Evolutionary conservation across 2,888 invertebrate genomes (phyloP).

Genomic region (Pandemis corylana): DNA sequence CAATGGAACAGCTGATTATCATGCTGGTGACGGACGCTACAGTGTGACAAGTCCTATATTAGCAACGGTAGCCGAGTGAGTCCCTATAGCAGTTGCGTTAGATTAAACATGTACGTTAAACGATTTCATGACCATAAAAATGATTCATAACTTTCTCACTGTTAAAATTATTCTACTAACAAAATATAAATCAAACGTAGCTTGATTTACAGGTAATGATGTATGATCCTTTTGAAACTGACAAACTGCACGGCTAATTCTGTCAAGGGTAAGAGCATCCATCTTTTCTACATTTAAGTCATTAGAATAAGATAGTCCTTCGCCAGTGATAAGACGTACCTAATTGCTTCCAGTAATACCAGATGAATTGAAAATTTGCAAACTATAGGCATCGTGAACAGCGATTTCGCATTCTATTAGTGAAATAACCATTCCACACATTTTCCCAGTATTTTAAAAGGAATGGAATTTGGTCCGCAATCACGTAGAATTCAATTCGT

Average conservation of each 20-base stretch:
- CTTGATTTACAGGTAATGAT: neutral
- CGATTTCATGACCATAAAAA: too few species aligned
- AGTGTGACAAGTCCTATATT: slow-evolving; percentile 31
- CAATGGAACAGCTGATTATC: slow-evolving; percentile 28
- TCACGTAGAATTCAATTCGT: neutral
- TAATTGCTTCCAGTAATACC: neutral
- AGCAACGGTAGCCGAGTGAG: slow-evolving; percentile 25
- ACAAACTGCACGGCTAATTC: neutral
- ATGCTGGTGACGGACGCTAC: slow-evolving; percentile 37
- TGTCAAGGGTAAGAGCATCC: neutral
- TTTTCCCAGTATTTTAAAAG: neutral
- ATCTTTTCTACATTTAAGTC: neutral
- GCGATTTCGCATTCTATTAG: neutral
- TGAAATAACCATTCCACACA: slow-evolving; percentile 4
- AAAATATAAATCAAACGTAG: neutral
- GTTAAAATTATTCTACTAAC: neutral
- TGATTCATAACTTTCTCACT: too few species aligned
- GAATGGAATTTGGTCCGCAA: neutral
- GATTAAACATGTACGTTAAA: neutral
- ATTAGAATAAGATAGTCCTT: neutral
- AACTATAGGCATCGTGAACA: neutral
- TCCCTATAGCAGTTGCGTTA: slow-evolving; percentile 1
- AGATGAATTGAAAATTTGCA: neutral
- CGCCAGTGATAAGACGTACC: neutral
- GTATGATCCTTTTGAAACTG: neutral